Conservation (phyloP, 2,888 invertebrate genomes). For the Drosophila basisetae region DNA sequence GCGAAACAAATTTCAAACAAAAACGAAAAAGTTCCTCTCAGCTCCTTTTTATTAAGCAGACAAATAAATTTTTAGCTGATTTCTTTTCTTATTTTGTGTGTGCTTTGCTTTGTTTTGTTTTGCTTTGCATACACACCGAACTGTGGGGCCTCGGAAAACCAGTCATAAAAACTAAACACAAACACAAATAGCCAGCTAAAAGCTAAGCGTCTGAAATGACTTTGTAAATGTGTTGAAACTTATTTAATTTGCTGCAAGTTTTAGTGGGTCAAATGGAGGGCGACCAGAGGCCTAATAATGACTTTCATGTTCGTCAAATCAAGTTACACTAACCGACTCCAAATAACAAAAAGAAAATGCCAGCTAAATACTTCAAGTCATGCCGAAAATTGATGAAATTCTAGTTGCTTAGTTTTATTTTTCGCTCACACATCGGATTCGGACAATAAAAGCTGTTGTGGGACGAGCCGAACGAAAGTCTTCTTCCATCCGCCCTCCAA, state of each 20-base stretch:
- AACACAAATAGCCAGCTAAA: slow-evolving; percentile 70
- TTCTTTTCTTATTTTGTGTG: slow-evolving; percentile 47
- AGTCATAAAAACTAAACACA: slow-evolving; percentile 71
- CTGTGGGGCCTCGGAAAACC: neutral
- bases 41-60: slow-evolving; percentile 32
- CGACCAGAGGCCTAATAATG: slow-evolving; percentile 36
- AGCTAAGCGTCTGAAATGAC: slow-evolving; percentile 63
- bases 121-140: slow-evolving; percentile 63
- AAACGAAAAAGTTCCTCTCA: slow-evolving; percentile 68
- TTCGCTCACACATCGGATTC: slow-evolving; percentile 1
- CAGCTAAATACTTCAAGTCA: slow-evolving; percentile 36
- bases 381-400: slow-evolving; percentile 28
- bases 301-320: slow-evolving; percentile 59
- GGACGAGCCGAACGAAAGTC: slow-evolving; percentile 23
- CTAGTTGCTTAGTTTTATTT: neutral
- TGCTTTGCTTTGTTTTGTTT: slow-evolving; percentile 36
- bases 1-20: slow-evolving; percentile 81
- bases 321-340: slow-evolving; percentile 24
- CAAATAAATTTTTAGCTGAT: slow-evolving; percentile 78
- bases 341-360: slow-evolving; percentile 1
- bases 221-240: slow-evolving; percentile 79
- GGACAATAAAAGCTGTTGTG: slow-evolving; percentile 66
- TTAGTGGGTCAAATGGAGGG: slow-evolving; percentile 32
- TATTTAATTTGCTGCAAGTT: slow-evolving; percentile 76
- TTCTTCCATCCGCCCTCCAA: slow-evolving; percentile 1